Conservation (phyloP, 2,797 vertebrate species). For the Jordanella pulchra region DNA sequence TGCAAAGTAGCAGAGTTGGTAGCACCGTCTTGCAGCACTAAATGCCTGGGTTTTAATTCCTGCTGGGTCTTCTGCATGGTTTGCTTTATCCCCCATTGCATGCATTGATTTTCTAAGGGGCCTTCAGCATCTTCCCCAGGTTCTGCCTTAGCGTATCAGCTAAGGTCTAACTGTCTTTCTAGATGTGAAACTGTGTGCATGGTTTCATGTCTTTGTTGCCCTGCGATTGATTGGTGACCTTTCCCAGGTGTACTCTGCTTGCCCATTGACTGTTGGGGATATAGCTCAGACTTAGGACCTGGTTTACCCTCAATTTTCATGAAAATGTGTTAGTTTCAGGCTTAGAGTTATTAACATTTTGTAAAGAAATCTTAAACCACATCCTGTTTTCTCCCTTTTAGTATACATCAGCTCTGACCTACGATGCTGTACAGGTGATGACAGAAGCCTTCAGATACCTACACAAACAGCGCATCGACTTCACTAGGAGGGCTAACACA, state of each 20-base stretch:
- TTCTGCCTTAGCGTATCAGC: neutral
- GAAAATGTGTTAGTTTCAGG: neutral
- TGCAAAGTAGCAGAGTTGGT: neutral
- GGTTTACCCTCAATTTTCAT: neutral
- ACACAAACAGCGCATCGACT: conserved; percentile 94
- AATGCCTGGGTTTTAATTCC: no score
- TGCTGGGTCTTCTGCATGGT: no score
- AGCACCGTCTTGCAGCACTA: neutral
- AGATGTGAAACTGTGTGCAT: neutral
- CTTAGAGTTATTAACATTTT: neutral
- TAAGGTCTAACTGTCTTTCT: neutral
- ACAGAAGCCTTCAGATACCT: conserved; percentile 96
- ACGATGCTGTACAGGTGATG: conserved; percentile 98
- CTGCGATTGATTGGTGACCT: neutral
- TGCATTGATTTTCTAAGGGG: neutral
- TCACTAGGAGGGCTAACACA: conserved; percentile 92
- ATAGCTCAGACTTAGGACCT: neutral
- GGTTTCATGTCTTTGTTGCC: neutral
- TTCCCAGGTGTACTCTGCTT: neutral
- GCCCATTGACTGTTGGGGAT: neutral
- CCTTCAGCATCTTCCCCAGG: no score
- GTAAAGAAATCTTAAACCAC: neutral
- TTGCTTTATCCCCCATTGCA: no score
- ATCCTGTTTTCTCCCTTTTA: conserved; percentile 47
- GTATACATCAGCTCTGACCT: conserved; percentile 98